phyloP scores from a whole-genome alignment of 2,113 vertebrate genomes.

The Casuarius casuarius region DNA sequence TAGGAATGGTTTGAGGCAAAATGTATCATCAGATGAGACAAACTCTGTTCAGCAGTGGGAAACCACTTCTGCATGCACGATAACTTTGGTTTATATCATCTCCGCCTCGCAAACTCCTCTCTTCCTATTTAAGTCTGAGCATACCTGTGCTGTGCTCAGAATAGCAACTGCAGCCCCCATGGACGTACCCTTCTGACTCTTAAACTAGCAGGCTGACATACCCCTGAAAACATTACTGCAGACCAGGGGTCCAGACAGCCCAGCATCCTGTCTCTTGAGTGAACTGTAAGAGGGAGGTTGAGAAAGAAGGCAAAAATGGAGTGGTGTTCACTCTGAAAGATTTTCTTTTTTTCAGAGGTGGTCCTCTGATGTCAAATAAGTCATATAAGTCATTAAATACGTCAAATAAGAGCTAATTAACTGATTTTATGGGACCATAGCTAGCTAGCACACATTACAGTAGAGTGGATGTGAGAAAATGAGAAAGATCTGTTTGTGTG shows the following conservation, averaged over 20 bases:
- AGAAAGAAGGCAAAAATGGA: not conserved
- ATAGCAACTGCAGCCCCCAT: not conserved
- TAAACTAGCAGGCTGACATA: not conserved
- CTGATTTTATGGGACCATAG: not conserved
- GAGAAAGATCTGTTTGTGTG: not conserved
- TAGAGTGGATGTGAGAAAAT: not conserved
- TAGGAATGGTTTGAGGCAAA: not conserved
- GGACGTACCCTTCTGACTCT: not conserved
- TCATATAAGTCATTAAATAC: not conserved
- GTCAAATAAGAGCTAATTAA: not conserved
- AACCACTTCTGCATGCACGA: not conserved
- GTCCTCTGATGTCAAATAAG: not conserved
- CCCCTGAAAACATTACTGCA: not conserved
- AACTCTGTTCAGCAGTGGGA: not conserved
- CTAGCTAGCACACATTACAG: not conserved
- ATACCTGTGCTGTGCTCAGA: not conserved
- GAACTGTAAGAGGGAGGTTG: not conserved
- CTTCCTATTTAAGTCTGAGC: not conserved
- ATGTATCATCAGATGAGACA: not conserved
- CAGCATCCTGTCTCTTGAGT: not conserved
- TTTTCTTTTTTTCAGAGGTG: not conserved
- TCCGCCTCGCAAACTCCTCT: not conserved
- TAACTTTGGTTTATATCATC: not conserved
- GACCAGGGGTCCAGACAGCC: not conserved
- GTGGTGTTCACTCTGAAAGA: not conserved